Percentiles rank a stretch among this genome's conserved stretches.
These are phyloP conservation scores for Aplysina aerophoba DNA, from an alignment of 37 sponge, comb jelly and placozoan genomes.

Conservation along the genomic window DNA sequence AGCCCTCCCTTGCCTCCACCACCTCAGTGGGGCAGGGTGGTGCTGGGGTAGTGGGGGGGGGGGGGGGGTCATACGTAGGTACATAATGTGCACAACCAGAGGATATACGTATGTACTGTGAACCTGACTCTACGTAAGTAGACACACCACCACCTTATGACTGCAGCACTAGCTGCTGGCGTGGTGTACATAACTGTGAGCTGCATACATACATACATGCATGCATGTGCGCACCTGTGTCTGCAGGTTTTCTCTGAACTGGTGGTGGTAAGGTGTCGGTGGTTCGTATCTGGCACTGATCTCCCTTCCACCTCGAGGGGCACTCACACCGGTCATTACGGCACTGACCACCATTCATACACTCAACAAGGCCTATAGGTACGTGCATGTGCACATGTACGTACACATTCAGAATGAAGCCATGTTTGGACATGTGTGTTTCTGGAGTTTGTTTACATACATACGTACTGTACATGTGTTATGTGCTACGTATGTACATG, in stretches of 20 bases:
- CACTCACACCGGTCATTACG: conserved; percentile 1
- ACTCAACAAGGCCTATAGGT: neutral
- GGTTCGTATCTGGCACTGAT: neutral
- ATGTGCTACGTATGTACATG: no score
- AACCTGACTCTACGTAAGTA: neutral
- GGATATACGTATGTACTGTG: neutral
- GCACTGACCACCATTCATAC: conserved; percentile 5
- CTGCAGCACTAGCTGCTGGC: no score
- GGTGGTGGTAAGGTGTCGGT: neutral
- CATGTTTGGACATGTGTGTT: no score
- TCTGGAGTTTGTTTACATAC: no score
- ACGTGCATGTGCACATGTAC: no score
- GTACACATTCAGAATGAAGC: no score
- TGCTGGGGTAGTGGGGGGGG: neutral
- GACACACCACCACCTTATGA: neutral
- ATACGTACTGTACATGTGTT: no score
- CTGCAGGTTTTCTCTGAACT: neutral
- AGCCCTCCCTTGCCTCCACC: neutral
- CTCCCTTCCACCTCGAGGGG: conserved; percentile 15
- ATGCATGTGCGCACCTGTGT: neutral
- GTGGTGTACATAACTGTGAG: no score
- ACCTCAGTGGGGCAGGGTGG: neutral
- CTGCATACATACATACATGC: neutral
- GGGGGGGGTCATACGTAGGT: no score
- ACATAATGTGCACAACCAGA: neutral